Evolutionary conservation across 1,140 invertebrate species (phyloP), one percentile per base, ranked within the genome.

Genomic region (Uloborus diversus): DNA sequence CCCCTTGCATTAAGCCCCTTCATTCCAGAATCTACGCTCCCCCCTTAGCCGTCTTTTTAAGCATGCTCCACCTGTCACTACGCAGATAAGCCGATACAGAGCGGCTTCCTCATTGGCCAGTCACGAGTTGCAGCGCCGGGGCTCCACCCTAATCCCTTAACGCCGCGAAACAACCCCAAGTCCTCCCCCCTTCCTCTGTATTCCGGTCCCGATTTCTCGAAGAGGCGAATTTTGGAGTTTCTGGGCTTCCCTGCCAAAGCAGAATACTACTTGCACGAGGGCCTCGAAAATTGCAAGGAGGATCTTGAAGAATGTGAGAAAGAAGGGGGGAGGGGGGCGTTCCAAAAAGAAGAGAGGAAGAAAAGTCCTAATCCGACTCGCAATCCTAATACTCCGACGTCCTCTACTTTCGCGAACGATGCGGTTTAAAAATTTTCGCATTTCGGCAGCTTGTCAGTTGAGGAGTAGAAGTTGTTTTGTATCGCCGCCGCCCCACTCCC

Each of bases 11-110:
- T 49, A 66, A 37, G 32, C 64, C 64, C 42, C 25, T 32, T 49
- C 64, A 66, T 35, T 69, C 47, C 51, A n/a, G 51, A 20, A 57
- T 13, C 64, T 23, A 42, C 61, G 27, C 71, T 9, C 37, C 17
- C 20, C 57, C 70, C 37, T 37, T 9, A 28, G 3, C 70, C 28
- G 37, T 51, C 57, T 61, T 42, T 75, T 75, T 75, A 75, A 75
- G 71, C 71, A 75, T 62, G 71, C 71, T 64, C 73, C 73, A 78
- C 73, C 73, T 78, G 73, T 78, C 73, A 75, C 71, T 75, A 75
- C 57, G 59, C 71, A 78, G 73, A 78, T 78, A 78, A 78, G 73
- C 73, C 73, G 73, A 75, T 75, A 75, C 71, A 56, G 61, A 35
- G 73, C 73, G 61, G 61, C 61, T 42, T 78, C 62, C 73, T 73